Conservation (phyloP, 1,140 invertebrate species). For the Capitella teleta region DNA sequence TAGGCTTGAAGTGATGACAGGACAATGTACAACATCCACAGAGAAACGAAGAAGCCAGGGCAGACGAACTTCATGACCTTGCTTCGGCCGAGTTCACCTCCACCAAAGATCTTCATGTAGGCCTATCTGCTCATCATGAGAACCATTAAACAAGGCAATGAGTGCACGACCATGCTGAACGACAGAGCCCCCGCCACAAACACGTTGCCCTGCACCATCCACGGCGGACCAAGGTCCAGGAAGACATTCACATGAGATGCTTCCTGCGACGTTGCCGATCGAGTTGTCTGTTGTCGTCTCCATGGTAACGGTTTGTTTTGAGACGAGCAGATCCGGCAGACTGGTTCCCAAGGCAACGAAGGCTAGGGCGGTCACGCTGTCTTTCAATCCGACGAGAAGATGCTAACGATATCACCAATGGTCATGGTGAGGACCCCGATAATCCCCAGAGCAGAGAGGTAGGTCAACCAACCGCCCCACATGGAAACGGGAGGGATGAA, state of each 20-base stretch:
- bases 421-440: constrained; percentile 54
- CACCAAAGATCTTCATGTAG: no score
- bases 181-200: constrained; percentile 48
- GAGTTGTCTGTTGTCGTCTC: constrained; percentile 47
- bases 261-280: constrained; percentile 47
- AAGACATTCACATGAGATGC: constrained; percentile 53
- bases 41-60: constrained; percentile 35
- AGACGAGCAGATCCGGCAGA: constrained; percentile 55
- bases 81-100: constrained; percentile 52
- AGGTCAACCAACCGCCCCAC: constrained; percentile 53
- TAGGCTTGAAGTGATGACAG: constrained; percentile 46
- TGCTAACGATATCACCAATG: constrained; percentile 53
- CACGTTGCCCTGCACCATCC: constrained; percentile 43
- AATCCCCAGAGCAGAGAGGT: constrained; percentile 46
- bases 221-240: constrained; percentile 54
- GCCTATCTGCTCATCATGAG: no score
- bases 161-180: constrained; percentile 52
- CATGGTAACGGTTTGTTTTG: constrained; percentile 41
- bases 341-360: constrained; percentile 62
- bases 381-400: constrained; percentile 51
- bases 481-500: constrained; percentile 50
- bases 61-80: constrained; percentile 32
- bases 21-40: constrained; percentile 49
- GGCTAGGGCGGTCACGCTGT: constrained; percentile 55
- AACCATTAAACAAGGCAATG: constrained; percentile 44